Evolutionary conservation across 2,888 invertebrate species (phyloP), one percentile per base, ranked within the genome.

Genomic region (Drosophila stalkeri): DNA sequence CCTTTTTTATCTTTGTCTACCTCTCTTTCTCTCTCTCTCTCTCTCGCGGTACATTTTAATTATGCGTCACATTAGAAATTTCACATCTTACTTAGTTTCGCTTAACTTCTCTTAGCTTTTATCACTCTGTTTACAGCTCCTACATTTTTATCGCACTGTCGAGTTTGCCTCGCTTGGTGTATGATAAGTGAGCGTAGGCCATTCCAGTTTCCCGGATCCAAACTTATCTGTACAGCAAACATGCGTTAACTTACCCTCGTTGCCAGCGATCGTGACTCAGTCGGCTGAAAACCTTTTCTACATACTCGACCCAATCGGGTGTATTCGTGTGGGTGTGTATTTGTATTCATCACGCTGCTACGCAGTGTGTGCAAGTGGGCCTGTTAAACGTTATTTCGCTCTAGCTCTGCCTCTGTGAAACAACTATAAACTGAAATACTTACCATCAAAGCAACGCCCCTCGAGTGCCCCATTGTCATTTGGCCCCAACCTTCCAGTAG

Each of bases 361-460:
- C 4, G 27, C 16, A 7, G 31, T 49, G n/a, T 49, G n/a, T 31
- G 31, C 49, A 31, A 49, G 31, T 49, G 49, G 31, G 49, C 49
- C 47, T 31, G 49, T n/a, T 49, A 49, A 49, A n/a, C 31, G 49
- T 31, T 49, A 31, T 49, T 49, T 16, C 16, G 23, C 47, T 27
- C 46, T 27, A 14, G 46, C 46, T 31, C 47, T 47, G 14, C 4
- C 11, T 49, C n/a, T 14, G 46, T 31, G 31, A 20, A 8, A 31
- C 63, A 70, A 65, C 80, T 80, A 71, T 33, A 35, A 80, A 54
- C 76, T 57, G 57, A 64, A 77, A 66, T 61, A 35, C 60, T 64
- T 75, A 47, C 60, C 77, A 88, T 88, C 83, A 83, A 88, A 86
- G 86, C 71, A 62, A 88, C 63, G 81, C 78, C 59, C 59, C 83